Base-by-base conservation (phyloP, 2,888 invertebrate species). In the Amphipyra berbera region DNA sequence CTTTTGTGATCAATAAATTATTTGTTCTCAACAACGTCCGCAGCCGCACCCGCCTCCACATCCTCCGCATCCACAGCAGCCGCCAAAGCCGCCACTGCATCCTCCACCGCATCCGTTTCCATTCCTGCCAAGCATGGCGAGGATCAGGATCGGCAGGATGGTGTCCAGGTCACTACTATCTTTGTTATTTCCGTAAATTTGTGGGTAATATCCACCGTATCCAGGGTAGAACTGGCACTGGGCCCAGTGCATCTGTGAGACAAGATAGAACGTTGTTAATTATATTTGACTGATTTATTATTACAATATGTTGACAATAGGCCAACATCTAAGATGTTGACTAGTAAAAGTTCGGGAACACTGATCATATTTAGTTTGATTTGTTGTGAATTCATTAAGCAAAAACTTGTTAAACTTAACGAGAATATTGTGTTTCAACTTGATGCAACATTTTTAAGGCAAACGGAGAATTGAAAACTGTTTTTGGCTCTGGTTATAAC, bases 111-210 rank as follows among this genome's bases (percentile, higher is more conserved):
- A 60, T 9, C 74, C 76, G 3, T 76, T 68, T 10, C 73, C 70
- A 5, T 81, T 73, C 2, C 77, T 64, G 6, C 81, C 76, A 0
- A 73, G 59, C 66, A 83, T 21, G 35, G 80, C 68, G 2, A 89
- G 61, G 12, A 90, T 62, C 13, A 90, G 69, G 35, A 89, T 78
- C 0, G 88, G 89, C 2, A 88, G 79, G 2, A 90, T 68, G 10
- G 79, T 67, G 44, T 89, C 87, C 59, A 84, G 57, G 33, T 84
- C 83, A 44, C 82, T 79, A 44, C 82, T 79, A 42, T 81, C 74
- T 1, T 81, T 64, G 44, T 78, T 50, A 10, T 65, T 68, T 0
- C 69, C 71, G 14, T 67, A 64, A 4, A 65, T 44, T 33, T 72
- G 73, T n/a, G 76, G 78, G 56, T 73, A 81, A 38, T 68, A 76